Evolutionary conservation across 2,113 vertebrate species (phyloP).

Genomic region (Typhlomys cinereus): DNA sequence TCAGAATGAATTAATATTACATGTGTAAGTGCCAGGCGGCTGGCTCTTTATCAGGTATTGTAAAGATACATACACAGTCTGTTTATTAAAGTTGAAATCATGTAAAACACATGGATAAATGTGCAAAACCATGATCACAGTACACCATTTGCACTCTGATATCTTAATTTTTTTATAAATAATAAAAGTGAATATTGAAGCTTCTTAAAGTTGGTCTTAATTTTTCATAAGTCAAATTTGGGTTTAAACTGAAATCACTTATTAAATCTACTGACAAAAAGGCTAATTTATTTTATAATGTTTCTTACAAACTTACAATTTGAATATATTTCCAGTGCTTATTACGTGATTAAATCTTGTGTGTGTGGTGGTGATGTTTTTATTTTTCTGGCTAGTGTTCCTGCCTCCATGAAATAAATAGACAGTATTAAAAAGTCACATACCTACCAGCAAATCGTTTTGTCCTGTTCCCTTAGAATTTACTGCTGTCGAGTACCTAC

Average conservation of each 20-base stretch:
- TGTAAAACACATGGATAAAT: slow-evolving; percentile 84
- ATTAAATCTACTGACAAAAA: slow-evolving; percentile 54
- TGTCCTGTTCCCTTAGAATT: background rate
- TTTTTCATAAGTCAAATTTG: slow-evolving; percentile 77
- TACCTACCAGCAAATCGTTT: background rate
- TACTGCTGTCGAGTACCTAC: background rate
- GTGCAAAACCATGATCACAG: slow-evolving; percentile 79
- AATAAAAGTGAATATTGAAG: slow-evolving; percentile 84
- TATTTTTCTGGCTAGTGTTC: slow-evolving; percentile 35
- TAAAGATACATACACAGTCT: slow-evolving; percentile 84
- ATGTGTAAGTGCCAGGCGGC: slow-evolving; percentile 83
- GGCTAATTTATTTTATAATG: slow-evolving; percentile 43
- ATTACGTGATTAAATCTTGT: slow-evolving; percentile 9
- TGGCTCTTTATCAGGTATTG: slow-evolving; percentile 84
- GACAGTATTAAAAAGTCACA: slow-evolving; percentile 35
- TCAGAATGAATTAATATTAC: slow-evolving; percentile 79
- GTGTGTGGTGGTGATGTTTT: slow-evolving; percentile 27
- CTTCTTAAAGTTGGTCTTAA: slow-evolving; percentile 78
- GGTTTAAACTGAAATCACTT: slow-evolving; percentile 50
- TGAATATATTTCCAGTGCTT: slow-evolving; percentile 42
- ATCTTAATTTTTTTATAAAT: slow-evolving; percentile 83
- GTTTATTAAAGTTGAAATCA: slow-evolving; percentile 84
- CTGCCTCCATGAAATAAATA: slow-evolving; percentile 46
- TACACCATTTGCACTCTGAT: slow-evolving; percentile 82
- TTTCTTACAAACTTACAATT: slow-evolving; percentile 43